A percentile compares a stretch with the other conserved stretches of the same genome.
phyloP scores from a whole-genome alignment of 1,140 invertebrate species.

The Cydia pomonella region DNA sequence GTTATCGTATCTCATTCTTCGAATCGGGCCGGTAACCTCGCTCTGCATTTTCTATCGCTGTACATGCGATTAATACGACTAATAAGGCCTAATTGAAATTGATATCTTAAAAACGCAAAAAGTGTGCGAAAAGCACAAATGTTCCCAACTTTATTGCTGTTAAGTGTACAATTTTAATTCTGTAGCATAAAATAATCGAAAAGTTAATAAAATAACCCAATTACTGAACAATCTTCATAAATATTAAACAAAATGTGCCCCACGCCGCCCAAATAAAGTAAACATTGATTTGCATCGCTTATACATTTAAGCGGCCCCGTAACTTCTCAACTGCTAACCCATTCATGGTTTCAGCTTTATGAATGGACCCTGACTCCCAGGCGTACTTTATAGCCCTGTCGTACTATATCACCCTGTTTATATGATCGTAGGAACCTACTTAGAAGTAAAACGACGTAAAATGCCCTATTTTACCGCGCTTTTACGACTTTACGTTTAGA shows the following conservation, averaged over 20 bases:
- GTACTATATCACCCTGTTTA: slow-evolving; percentile 21
- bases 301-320: slow-evolving; percentile 18
- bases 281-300: slow-evolving; percentile 26
- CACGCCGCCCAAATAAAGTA: neutral
- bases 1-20: too few species aligned
- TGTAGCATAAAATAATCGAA: neutral
- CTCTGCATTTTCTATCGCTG: too few species aligned
- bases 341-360: slow-evolving; percentile 24
- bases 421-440: neutral
- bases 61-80: too few species aligned
- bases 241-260: neutral
- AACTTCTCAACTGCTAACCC: slow-evolving; percentile 28
- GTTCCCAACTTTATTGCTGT: too few species aligned
- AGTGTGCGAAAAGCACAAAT: too few species aligned
- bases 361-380: slow-evolving; percentile 14
- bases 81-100: too few species aligned
- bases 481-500: neutral
- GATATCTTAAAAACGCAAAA: too few species aligned
- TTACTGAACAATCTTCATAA: neutral
- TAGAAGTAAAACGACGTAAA: neutral
- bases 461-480: neutral
- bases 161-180: too few species aligned
- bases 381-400: slow-evolving; percentile 25
- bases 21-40: too few species aligned
- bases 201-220: neutral